A percentile compares a stretch with the other conserved stretches of the same genome.
Evolutionary conservation across 2,113 vertebrate genomes (phyloP).

Genomic region (Saguinus imperator): DNA sequence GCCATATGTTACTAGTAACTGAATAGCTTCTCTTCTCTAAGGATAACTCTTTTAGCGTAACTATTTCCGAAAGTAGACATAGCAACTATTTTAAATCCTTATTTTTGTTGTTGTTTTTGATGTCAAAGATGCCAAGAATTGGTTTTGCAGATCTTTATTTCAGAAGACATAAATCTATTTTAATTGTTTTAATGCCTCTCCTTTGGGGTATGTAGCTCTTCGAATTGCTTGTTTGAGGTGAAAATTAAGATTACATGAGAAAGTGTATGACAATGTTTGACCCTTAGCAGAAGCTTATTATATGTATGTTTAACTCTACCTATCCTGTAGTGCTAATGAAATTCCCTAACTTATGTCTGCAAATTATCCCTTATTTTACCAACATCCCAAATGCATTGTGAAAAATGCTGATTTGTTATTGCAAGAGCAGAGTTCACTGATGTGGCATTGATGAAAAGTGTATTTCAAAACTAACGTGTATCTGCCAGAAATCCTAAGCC

Average conservation of each 20-base stretch:
- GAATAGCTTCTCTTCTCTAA: neutral
- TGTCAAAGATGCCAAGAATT: neutral
- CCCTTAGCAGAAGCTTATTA: neutral
- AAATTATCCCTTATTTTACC: neutral
- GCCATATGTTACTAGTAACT: neutral
- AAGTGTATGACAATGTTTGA: neutral
- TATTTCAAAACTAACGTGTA: neutral
- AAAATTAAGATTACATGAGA: slow-evolving; percentile 18
- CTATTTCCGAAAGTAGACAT: neutral
- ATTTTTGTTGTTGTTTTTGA: neutral
- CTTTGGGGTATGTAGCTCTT: neutral
- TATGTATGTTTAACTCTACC: neutral
- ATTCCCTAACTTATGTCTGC: neutral
- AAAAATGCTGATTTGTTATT: neutral
- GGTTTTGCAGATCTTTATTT: neutral
- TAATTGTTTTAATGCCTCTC: neutral
- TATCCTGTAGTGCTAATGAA: neutral
- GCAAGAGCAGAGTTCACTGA: neutral
- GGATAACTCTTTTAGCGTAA: neutral
- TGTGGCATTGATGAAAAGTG: neutral
- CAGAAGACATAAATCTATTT: neutral
- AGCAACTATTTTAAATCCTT: neutral
- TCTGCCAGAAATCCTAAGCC: neutral
- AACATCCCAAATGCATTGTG: neutral
- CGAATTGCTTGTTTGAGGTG: neutral